Evolutionary conservation across 53 echinoderm and acorn worm species (phyloP).

Genomic region (Mesocentrotus franciscanus): DNA sequence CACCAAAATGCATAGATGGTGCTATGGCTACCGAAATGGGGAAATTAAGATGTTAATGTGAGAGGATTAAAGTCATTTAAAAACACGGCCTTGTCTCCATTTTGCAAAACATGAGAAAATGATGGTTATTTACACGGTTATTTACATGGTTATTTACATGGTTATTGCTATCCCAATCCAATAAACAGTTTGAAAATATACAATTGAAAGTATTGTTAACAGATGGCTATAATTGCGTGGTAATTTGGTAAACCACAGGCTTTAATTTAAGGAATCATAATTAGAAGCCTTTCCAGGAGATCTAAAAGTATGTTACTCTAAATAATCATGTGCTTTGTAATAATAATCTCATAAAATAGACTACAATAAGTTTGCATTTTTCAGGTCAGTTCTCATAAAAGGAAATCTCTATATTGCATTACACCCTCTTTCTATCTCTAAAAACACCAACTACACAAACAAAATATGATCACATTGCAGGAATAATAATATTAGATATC

Average conservation of each 20-base stretch:
- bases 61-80: neutral
- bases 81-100: neutral
- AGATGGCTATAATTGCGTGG: neutral
- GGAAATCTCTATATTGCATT: neutral
- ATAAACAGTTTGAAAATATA: neutral
- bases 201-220: neutral
- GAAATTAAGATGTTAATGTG: neutral
- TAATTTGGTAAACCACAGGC: neutral
- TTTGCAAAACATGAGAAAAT: neutral
- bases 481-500: neutral
- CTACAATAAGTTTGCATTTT: neutral
- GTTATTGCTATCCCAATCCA: neutral
- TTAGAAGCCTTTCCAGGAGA: neutral
- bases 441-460: neutral
- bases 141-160: neutral
- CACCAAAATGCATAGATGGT: conserved; percentile 18
- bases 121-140: neutral
- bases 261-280: neutral
- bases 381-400: no score
- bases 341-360: neutral
- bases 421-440: neutral
- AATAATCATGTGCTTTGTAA: neutral
- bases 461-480: neutral
- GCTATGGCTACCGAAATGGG: neutral
- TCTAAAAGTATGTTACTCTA: neutral